Base-by-base conservation (phyloP, 1,140 invertebrate genomes). In the Marisa cornuarietis region DNA sequence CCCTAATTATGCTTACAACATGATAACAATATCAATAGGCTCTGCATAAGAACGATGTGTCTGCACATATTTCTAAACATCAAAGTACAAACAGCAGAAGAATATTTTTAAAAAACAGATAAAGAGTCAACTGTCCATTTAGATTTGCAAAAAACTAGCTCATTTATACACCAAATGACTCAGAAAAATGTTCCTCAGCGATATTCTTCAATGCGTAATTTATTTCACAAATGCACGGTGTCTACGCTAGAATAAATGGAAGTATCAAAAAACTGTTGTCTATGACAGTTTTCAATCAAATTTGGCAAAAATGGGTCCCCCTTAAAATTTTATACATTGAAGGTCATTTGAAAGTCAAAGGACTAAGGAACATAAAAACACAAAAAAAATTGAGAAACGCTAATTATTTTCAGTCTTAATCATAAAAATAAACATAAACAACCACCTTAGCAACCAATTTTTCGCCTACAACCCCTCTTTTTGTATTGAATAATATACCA, bases 301-400 rank as follows among this genome's bases (percentile, higher is more conserved):
- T 31, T 77, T 82, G 65, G 42, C 79, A 80, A 80, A 82, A 80
- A 82, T 73, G 81, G 78, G 81, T 82, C 79, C 79, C 72, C 42
- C 54, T 54, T 11, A 66, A 31, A 82, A 63, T 62, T 75, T 80
- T 62, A 74, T 75, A 31, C 77, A 54, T n/a, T 58, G 52, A 79
- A 80, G 81, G 79, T 82, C 81, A 82, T 72, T 72, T 82, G 78
- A 82, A 82, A 80, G 79, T 78, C 81, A 80, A 51, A 79, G n/a
- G 52, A 26, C 20, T 18, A 26, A 74, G 66, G 14, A 72, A 20
- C 68, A 58, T 26, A 79, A 63, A 26, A 11, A 66, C 52, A 26
- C 51, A n/a, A 68, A 68, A 68, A 77, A 51, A 24, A 65, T 31
- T n/a, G 26, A 26, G 76, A 68, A 77, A 77, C 65, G 18, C 51